Evolutionary conservation across 2,113 vertebrate species (phyloP).

Genomic region (Paramisgurnus dabryanus): DNA sequence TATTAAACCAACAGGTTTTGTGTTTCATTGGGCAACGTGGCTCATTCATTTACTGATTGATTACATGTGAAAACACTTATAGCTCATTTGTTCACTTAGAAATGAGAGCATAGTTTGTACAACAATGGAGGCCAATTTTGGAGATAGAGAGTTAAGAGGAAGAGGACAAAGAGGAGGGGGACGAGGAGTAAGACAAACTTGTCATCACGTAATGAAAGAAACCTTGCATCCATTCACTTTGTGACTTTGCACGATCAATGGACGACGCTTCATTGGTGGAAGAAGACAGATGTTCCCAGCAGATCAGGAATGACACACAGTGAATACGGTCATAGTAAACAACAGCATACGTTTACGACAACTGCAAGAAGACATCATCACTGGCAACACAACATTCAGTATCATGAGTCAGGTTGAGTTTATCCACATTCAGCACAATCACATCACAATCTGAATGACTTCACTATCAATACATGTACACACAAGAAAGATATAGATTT

Average conservation of each 20-base stretch:
- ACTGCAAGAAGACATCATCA: background rate
- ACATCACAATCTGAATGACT: background rate
- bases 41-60: no score
- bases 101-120: background rate
- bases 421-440: background rate
- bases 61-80: no score
- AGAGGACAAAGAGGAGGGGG: background rate
- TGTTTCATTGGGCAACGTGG: no score
- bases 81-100: background rate
- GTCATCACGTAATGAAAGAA: no score
- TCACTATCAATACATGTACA: no score
- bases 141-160: background rate
- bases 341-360: background rate
- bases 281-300: no score
- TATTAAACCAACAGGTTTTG: no score
- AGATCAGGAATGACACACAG: background rate
- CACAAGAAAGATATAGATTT: no score
- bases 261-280: no score
- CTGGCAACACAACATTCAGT: background rate
- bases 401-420: background rate
- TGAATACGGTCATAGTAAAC: background rate
- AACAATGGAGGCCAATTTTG: background rate
- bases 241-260: no score
- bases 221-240: no score
- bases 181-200: background rate